phyloP scores from a whole-genome alignment of 2,113 vertebrate genomes.

The Lophochroa leadbeateri region DNA sequence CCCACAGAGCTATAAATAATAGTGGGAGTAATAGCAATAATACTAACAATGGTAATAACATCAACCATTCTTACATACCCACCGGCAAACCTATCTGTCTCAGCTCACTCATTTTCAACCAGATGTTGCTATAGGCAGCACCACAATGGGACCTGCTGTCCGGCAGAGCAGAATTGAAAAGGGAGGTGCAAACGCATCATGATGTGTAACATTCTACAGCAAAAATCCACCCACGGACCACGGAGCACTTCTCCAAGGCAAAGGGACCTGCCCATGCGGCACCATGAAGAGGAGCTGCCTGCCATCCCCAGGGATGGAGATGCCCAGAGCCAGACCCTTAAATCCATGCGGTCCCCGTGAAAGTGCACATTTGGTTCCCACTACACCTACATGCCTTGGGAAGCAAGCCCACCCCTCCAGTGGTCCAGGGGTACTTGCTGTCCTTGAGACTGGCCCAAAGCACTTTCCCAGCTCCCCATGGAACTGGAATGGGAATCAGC shows the following conservation, averaged over 20 bases:
- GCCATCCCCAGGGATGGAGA: background rate
- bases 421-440: background rate
- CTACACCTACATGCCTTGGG: accelerated
- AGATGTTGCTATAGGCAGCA: background rate
- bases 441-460: background rate
- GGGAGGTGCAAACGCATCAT: background rate
- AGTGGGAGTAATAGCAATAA: background rate
- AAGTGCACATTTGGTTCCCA: background rate
- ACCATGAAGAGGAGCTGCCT: background rate
- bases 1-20: background rate
- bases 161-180: background rate
- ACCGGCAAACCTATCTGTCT: background rate
- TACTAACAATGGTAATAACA: too few species aligned
- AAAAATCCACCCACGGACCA: background rate
- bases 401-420: background rate
- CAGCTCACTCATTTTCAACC: background rate
- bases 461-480: background rate
- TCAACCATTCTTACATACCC: background rate
- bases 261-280: background rate
- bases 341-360: background rate
- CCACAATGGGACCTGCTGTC: background rate
- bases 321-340: background rate
- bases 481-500: background rate
- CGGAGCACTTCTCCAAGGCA: background rate
- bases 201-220: background rate